phyloP scores from a whole-genome alignment of 1,140 invertebrate genomes.

The Sitobion miscanthi region DNA sequence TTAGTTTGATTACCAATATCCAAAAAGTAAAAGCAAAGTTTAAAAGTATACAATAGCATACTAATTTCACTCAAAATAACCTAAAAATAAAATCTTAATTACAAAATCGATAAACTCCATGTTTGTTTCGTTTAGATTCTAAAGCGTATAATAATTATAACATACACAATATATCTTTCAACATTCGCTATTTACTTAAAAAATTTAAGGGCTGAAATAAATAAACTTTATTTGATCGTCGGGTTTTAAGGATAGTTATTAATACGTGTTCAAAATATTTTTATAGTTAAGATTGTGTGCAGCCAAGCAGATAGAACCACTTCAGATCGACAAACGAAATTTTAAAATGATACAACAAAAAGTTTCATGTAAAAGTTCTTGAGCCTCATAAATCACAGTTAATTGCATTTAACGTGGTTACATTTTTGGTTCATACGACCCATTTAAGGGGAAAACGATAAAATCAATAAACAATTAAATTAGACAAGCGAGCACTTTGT shows the following conservation, averaged over 20 bases:
- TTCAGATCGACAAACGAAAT: background rate
- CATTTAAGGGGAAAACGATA: background rate
- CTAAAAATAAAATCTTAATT: background rate
- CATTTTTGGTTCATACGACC: background rate
- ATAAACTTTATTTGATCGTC: background rate
- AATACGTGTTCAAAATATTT: background rate
- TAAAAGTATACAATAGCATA: background rate
- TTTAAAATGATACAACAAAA: background rate
- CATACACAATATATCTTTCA: background rate
- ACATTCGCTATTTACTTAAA: background rate
- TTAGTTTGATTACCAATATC: background rate
- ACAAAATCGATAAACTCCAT: background rate
- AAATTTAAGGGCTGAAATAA: background rate
- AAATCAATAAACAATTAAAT: constrained; percentile 20
- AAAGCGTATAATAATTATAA: background rate
- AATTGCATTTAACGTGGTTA: background rate
- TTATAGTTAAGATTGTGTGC: background rate
- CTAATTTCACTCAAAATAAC: background rate
- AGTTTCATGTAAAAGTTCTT: constrained; percentile 13
- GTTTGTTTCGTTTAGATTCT: background rate
- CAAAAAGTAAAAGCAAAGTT: background rate
- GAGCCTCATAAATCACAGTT: background rate
- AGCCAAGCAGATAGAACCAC: background rate
- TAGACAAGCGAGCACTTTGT: background rate
- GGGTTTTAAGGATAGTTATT: background rate